Conservation (phyloP, 2,888 invertebrate genomes). For the Polylopha cassiicola region DNA sequence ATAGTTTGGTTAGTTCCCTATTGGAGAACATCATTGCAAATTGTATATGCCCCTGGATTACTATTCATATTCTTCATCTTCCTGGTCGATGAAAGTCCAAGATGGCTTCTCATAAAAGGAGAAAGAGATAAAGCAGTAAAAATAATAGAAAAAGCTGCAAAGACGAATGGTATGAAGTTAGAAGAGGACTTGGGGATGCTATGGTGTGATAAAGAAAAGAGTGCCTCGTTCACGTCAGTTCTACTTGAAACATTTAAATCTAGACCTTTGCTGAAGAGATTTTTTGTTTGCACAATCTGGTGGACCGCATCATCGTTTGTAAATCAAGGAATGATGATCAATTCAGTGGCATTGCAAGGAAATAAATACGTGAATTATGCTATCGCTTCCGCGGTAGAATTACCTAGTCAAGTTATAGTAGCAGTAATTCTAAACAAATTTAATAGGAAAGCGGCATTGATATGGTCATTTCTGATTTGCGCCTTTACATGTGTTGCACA, state of each 20-base stretch:
- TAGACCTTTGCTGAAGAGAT: slow-evolving; percentile 44
- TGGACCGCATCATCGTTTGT: slow-evolving; percentile 84
- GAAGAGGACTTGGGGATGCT: slow-evolving; percentile 43
- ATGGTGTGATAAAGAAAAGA: slow-evolving; percentile 38
- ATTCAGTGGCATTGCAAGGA: slow-evolving; percentile 83
- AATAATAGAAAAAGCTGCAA: slow-evolving; percentile 80
- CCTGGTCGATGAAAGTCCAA: slow-evolving; percentile 84
- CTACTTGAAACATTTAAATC: slow-evolving; percentile 54
- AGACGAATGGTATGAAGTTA: slow-evolving; percentile 50
- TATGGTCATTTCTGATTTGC: slow-evolving; percentile 72
- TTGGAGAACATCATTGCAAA: slow-evolving; percentile 82
- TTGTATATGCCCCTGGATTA: slow-evolving; percentile 82
- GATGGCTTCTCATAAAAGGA: slow-evolving; percentile 86
- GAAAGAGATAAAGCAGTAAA: slow-evolving; percentile 79
- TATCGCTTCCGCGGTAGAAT: slow-evolving; percentile 71
- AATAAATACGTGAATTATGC: slow-evolving; percentile 87
- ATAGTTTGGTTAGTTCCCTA: slow-evolving; percentile 69
- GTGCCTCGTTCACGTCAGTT: slow-evolving; percentile 34
- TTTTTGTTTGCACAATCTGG: slow-evolving; percentile 57
- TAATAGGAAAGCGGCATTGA: slow-evolving; percentile 75
- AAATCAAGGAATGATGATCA: slow-evolving; percentile 86
- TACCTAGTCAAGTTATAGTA: slow-evolving; percentile 76
- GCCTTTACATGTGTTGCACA: slow-evolving; percentile 77
- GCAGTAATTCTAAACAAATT: slow-evolving; percentile 72
- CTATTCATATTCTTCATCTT: slow-evolving; percentile 81